Percentiles rank a stretch among this genome's conserved stretches.
Conservation (phyloP, 2,113 vertebrate species). For the Callionymus lyra region DNA sequence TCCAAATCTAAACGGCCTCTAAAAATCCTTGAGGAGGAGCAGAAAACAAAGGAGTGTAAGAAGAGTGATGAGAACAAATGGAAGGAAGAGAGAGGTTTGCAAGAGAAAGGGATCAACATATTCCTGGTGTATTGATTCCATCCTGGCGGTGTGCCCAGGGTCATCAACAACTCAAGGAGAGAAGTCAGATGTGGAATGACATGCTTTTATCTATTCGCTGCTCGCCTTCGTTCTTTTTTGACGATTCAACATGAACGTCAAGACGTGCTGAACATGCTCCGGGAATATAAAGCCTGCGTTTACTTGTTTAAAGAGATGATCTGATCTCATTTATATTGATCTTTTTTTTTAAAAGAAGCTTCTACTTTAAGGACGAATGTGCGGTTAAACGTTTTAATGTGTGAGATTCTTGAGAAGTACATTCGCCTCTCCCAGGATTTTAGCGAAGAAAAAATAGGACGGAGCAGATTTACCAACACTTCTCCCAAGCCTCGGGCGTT, state of each 20-base stretch:
- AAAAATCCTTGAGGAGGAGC: too few species aligned
- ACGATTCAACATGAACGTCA: slow-evolving; percentile 1
- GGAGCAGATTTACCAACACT: too few species aligned
- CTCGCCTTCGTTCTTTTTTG: too few species aligned
- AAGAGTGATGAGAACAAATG: slow-evolving; percentile 8
- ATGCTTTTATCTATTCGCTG: slow-evolving; percentile 1
- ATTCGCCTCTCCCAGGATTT: too few species aligned
- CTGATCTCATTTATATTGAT: too few species aligned
- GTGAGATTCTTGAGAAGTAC: too few species aligned
- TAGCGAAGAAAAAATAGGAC: too few species aligned
- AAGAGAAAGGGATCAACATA: slow-evolving; percentile 20
- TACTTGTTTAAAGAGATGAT: too few species aligned
- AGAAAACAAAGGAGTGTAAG: background rate
- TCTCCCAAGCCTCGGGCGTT: too few species aligned
- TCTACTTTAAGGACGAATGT: background rate
- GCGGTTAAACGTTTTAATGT: background rate
- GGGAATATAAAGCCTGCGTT: background rate
- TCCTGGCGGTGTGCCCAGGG: slow-evolving; percentile 12
- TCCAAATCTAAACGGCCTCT: too few species aligned
- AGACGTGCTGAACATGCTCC: background rate
- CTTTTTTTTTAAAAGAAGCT: too few species aligned
- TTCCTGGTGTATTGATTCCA: slow-evolving; percentile 34
- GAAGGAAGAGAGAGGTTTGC: slow-evolving; percentile 11
- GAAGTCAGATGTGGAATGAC: slow-evolving; percentile 6
- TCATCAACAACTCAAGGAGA: slow-evolving; percentile 27